phyloP scores from a whole-genome alignment of 2,113 vertebrate genomes.

The Notarius lentiginosus region DNA sequence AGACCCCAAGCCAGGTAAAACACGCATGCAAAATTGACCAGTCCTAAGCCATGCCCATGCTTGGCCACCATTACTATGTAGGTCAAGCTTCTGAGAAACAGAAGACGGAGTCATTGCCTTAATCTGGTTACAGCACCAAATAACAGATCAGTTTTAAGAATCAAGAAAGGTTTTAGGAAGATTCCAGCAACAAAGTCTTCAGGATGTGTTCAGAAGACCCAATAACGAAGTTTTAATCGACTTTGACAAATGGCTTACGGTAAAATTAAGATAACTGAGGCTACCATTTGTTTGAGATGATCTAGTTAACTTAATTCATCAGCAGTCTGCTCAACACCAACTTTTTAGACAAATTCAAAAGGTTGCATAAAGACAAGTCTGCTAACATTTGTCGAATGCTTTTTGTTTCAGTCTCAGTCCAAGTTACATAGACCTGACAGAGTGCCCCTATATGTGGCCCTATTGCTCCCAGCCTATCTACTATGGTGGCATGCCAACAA shows the following conservation, averaged over 20 bases:
- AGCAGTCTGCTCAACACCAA: neutral
- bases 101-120: neutral
- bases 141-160: neutral
- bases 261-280: neutral
- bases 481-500: constrained; percentile 97
- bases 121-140: neutral
- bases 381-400: neutral
- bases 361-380: neutral
- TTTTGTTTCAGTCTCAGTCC: constrained; percentile 83
- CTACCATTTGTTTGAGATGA: neutral
- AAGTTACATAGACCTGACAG: constrained; percentile 95
- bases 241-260: neutral
- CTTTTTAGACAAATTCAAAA: neutral
- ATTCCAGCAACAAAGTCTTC: neutral
- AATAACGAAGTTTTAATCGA: neutral
- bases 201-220: neutral
- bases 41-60: neutral
- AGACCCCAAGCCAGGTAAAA: constrained; percentile 93
- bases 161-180: neutral
- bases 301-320: neutral
- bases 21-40: neutral
- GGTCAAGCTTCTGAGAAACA: neutral
- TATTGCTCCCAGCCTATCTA: constrained; percentile 99
- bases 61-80: neutral
- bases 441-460: constrained; percentile 99